Evolutionary conservation across 2,797 vertebrate species (phyloP), one percentile per base, ranked within the genome.

Genomic region (Varecia variegata): DNA sequence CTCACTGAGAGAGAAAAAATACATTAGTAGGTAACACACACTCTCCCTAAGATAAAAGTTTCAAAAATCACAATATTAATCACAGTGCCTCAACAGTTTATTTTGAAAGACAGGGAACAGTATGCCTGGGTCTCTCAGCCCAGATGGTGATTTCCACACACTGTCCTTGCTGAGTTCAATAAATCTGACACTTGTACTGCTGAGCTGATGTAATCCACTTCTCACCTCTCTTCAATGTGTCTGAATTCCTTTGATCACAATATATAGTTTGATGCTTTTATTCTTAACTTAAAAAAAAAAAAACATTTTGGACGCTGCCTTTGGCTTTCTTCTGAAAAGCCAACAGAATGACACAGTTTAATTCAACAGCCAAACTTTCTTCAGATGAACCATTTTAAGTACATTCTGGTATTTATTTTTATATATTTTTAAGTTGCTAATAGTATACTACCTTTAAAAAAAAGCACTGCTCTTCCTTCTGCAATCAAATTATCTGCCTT

Each of bases 111-210:
- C 4, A 35, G 9, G 27, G 23, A 94, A 79, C 1, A 0, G 2
- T 38, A 12, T 11, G 43, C 32, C 58, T 70, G 52, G 20, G 10
- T 77, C 12, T 87, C 65, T 71, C 74, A 30, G 43, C 12, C 62
- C 38, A 38, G 25, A n/a, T 5, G 2, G 12, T 76, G 58, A 81
- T 45, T 76, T 70, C 94, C 58, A 95, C 76, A 96, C 77, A 20
- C 23, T 97, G 95, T 92, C 97, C 88, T 97, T 97, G 93, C 40
- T 85, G 80, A 54, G 73, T 92, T 95, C 88, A 85, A 94, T 97
- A 88, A 97, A 92, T 92, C 50, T 79, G 70, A 90, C 74, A 92
- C 32, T 70, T 12, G 7, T 87, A 94, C 79, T 95, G 60, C 91
- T 88, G 83, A 84, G 54, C 47, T 85, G 94, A 94, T 73, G 58